Base-by-base conservation (phyloP, 2,888 invertebrate genomes). In the Apoda limacodes region DNA sequence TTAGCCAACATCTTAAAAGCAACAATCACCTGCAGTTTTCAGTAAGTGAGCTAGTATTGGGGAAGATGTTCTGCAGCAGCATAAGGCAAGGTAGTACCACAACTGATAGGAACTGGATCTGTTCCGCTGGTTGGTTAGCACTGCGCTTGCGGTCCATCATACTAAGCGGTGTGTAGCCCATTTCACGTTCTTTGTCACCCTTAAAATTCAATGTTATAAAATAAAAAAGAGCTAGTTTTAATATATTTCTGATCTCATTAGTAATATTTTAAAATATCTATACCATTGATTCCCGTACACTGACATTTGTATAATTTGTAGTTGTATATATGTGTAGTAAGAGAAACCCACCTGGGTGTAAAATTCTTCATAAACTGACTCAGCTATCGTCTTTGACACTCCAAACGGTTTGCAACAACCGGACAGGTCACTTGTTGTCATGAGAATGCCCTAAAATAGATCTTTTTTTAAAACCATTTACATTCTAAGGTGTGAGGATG, bases 111-210 rank as follows among this genome's bases (percentile, higher is more conserved):
- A 86, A 87, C 55, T 85, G 83, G 10, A 85, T 81, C 70, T 88
- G 87, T 21, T 86, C 85, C 13, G 84, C 82, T 0, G 86, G 85
- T 50, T 86, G 82, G 54, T 80, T 76, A 37, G 70, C 46, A 38
- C 69, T 57, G 45, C 85, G 84, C 2, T 81, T 76, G 24, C 86
- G 66, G 57, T 87, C 85, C 86, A 87, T 86, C 72, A 86, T 83
- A 37, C 84, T 82, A 4, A 85, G 67, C 0, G 86, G 86, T 0
- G 67, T 75, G 50, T 84, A 74, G 24, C 85, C 85, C 72, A 85
- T 68, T 4, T 53, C 58, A 14, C 84, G 83, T 52, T 87, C 85
- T 17, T 63, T 59, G 51, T 87, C 87, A 1, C 86, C 87, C 82
- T 87, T 62, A 3, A 0, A 2, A n/a, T n/a, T n/a, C n/a, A n/a